phyloP scores from a whole-genome alignment of 2,797 vertebrate genomes.

The Myotis daubentonii region DNA sequence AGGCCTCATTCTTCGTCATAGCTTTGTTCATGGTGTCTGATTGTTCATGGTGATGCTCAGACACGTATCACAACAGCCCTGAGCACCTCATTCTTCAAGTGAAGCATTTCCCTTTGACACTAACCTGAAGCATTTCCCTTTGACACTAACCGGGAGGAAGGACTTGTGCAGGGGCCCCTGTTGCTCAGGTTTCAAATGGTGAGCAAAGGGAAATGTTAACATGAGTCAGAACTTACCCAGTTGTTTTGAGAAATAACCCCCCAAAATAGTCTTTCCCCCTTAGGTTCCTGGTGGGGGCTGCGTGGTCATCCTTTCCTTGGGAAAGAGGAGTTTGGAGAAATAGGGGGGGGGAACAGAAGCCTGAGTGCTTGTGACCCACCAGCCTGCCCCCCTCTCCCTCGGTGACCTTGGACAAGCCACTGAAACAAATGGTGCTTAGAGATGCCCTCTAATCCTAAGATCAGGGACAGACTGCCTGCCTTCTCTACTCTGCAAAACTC shows the following conservation, averaged over 20 bases:
- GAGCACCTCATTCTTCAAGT: not conserved
- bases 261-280: not conserved
- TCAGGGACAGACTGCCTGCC: not conserved
- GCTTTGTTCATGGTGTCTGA: not conserved
- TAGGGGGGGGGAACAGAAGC: not conserved
- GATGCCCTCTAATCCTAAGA: not conserved
- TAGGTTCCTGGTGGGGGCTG: not conserved
- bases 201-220: constrained; percentile 30
- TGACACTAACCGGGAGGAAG: not conserved
- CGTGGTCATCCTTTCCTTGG: not conserved
- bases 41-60: not conserved
- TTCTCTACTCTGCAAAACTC: not conserved
- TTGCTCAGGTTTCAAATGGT: not conserved
- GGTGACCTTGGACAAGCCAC: not conserved
- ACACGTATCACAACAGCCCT: not conserved
- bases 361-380: not conserved
- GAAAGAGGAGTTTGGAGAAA: not conserved
- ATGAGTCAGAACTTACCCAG: constrained; percentile 40
- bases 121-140: not conserved
- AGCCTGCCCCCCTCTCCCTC: not conserved
- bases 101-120: not conserved
- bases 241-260: constrained; percentile 19
- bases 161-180: not conserved
- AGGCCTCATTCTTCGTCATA: not conserved
- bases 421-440: not conserved